A percentile compares a stretch with the other conserved stretches of the same genome.
Conservation (phyloP, 2,797 vertebrate genomes). For the Alcedo quadribrachys region DNA sequence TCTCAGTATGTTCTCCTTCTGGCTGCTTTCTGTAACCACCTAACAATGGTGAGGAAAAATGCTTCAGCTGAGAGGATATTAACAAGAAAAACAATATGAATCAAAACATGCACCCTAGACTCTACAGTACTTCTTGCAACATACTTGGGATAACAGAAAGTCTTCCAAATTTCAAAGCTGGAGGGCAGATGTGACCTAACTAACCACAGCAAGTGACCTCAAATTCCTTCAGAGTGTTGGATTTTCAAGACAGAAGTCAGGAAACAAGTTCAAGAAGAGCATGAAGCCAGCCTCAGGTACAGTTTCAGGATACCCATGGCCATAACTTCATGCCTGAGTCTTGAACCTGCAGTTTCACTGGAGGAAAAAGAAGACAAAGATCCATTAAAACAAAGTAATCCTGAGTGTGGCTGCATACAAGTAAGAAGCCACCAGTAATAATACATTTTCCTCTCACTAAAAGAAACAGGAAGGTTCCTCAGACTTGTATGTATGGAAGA, state of each 20-base stretch:
- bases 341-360: not conserved
- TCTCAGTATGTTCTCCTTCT: not conserved
- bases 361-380: not conserved
- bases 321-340: not conserved
- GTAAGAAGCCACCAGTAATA: not conserved
- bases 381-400: not conserved
- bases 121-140: not conserved
- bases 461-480: not conserved
- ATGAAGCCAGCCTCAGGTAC: not conserved
- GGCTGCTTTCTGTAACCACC: not conserved
- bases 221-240: not conserved
- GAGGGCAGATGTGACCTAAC: not conserved
- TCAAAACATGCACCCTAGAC: not conserved
- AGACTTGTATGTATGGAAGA: not conserved
- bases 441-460: not conserved
- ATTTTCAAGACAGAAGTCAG: not conserved
- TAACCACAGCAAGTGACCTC: not conserved
- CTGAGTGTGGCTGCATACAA: accelerated
- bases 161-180: not conserved
- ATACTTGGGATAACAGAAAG: not conserved
- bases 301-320: not conserved
- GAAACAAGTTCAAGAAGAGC: not conserved
- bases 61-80: not conserved
- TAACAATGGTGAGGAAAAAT: not conserved
- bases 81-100: not conserved